Evolutionary conservation across 2,888 invertebrate species (phyloP), one percentile per base, ranked within the genome.

Genomic region (Meta bourneti): DNA sequence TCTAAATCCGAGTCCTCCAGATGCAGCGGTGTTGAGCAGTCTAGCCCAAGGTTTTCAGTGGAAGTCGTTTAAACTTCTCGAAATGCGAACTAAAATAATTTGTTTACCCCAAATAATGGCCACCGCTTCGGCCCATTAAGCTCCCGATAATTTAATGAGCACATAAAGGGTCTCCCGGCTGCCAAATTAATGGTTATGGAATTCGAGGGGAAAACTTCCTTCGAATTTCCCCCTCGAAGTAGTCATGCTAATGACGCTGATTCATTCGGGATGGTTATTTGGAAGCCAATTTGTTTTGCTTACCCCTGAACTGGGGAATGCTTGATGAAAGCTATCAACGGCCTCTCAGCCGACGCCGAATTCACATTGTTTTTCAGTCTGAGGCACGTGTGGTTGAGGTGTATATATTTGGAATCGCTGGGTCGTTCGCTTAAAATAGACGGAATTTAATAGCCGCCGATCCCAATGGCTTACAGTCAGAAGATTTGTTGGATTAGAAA

Each of bases 61-160:
- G 78, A 78, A 78, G 52, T 81, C 80, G 80, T 81, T 81, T 69
- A 69, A 85, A 69, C 85, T 77, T 74, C 72, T 20, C 72, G 72
- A 83, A 78, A 77, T 82, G 71, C 69, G 69, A 78, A 19, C 82
- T 19, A 89, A 89, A 90, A 84, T 90, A 90, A 84, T 90, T 90
- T 90, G 89, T 84, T 90, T 90, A 90, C 89, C 71, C 61, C 89
- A 82, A 90, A 83, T 90, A 90, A 90, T 90, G 84, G 89, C 82
- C 20, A 8, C 52, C 20, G 77, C 74, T 89, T 82, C 87, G 87
- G 82, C 89, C 89, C 84, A 83, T 83, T 90, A 79, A 90, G 78
- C 84, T 48, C 52, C 79, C 84, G 84, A 90, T 90, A 90, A 90
- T 84, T 90, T 90, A 90, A 90, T 90, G 89, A 90, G 79, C 71